Conservation (phyloP, 1,140 invertebrate genomes). For the Drosophila biarmipes region DNA sequence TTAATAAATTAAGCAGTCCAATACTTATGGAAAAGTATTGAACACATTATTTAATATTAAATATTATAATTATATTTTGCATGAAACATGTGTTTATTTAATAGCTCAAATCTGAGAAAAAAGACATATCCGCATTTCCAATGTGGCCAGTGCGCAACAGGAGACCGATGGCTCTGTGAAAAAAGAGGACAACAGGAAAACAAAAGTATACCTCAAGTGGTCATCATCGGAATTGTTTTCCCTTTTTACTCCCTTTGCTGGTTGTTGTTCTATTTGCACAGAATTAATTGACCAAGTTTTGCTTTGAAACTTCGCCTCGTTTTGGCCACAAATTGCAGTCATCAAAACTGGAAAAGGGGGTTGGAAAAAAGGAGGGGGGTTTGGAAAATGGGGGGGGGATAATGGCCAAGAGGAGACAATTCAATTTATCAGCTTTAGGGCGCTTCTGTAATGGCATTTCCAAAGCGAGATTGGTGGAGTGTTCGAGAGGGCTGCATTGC, state of each 20-base stretch:
- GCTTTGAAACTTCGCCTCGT: conserved; percentile 35
- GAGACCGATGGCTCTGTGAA: conserved; percentile 25
- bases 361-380: no score
- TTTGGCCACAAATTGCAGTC: conserved; percentile 30
- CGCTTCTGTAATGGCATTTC: conserved; percentile 11
- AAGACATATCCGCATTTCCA: not conserved
- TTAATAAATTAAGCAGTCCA: no score
- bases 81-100: no score
- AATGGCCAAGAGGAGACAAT: conserved; percentile 32
- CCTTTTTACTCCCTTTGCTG: conserved; percentile 5
- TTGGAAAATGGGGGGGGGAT: not conserved
- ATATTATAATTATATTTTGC: no score
- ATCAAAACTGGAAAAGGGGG: conserved; percentile 10
- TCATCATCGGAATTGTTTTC: conserved; percentile 42
- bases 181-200: conserved; percentile 23
- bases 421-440: conserved; percentile 33
- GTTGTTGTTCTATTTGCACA: conserved; percentile 27
- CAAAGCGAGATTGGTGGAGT: conserved; percentile 3
- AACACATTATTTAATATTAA: no score
- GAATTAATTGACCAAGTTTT: conserved; percentile 75
- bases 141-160: conserved; percentile 29
- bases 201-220: conserved; percentile 50
- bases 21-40: no score
- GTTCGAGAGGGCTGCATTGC: not conserved
- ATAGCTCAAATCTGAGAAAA: not conserved